Percentiles rank a stretch among this genome's conserved stretches.
phyloP scores from a whole-genome alignment of 1,140 invertebrate species.

The Acromyrmex heyeri region DNA sequence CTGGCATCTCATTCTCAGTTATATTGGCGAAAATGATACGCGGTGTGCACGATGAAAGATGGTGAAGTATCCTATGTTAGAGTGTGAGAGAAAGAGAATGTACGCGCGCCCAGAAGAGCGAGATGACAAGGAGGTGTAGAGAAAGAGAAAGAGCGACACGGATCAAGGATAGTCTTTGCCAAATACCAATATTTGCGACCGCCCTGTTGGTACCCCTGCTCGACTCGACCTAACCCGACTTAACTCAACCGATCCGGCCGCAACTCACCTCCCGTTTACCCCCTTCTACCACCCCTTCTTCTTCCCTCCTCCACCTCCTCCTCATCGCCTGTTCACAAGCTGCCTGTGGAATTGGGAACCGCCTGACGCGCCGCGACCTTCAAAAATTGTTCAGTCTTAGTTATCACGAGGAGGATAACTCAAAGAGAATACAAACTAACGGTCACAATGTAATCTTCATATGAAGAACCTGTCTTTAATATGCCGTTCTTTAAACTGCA shows the following conservation, averaged over 20 bases:
- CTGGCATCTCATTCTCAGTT: conserved; percentile 34
- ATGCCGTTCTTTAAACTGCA: not conserved
- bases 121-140: conserved; percentile 75
- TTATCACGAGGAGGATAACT: not conserved
- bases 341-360: conserved; percentile 38
- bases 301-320: conserved; percentile 55
- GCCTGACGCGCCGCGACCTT: conserved; percentile 4
- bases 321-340: conserved; percentile 30
- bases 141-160: conserved; percentile 84
- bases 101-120: conserved; percentile 68
- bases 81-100: conserved; percentile 75
- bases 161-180: conserved; percentile 87
- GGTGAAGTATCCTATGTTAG: conserved; percentile 45
- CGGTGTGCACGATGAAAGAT: conserved; percentile 27
- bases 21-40: conserved; percentile 52
- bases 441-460: not conserved
- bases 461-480: not conserved
- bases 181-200: conserved; percentile 87
- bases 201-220: conserved; percentile 85
- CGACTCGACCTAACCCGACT: conserved; percentile 82
- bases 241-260: conserved; percentile 81
- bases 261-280: conserved; percentile 76
- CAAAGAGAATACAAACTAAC: not conserved
- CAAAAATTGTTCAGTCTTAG: conserved; percentile 25
- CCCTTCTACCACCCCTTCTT: conserved; percentile 67